Evolutionary conservation across 2,113 vertebrate genomes (phyloP), one percentile per base, ranked within the genome.

Genomic region (Taurulus bubalis): DNA sequence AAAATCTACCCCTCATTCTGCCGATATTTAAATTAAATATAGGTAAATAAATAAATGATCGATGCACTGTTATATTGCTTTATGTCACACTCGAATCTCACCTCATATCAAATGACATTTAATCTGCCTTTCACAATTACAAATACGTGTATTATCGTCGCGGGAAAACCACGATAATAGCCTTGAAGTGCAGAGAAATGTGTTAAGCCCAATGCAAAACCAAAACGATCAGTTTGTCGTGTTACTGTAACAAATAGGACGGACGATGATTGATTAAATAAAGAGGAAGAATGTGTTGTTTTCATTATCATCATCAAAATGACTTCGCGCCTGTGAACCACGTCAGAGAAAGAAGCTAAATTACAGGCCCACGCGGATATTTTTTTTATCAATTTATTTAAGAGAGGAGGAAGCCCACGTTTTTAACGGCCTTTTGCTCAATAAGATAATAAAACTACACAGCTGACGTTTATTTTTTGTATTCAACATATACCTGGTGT

Each of bases 371-470:
- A 24, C 62, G 2, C 18, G 4, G 55, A 34, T n/a, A n/a, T n/a
- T n/a, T n/a, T n/a, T n/a, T n/a, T n/a, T 42, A 16, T 75, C 28
- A 68, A 65, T 71, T 32, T 10, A 69, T 42, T 79, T 47, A 73
- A 30, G 68, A 26, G 53, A 71, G 53, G 64, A 77, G 12, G 42
- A 7, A 8, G 40, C n/a, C 2, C 1, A 26, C 7, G 15, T 51
- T 59, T 63, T 79, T 38, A 62, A 75, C 16, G 47, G 58, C 74
- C 18, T 40, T 80, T 49, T 62, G 9, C 11, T 64, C 63, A 36
- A 45, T 71, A 80, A 24, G 28, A 78, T n/a, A 77, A 85, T 79
- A 78, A 84, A 81, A 82, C 49, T 68, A 28, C 12, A 16, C 42
- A 2, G 47, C 32, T 84, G 78, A 79, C 59, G 64, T 84, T 85